Evolutionary conservation across 1,140 invertebrate genomes (phyloP).

Genomic region (Agrypnia vestita): DNA sequence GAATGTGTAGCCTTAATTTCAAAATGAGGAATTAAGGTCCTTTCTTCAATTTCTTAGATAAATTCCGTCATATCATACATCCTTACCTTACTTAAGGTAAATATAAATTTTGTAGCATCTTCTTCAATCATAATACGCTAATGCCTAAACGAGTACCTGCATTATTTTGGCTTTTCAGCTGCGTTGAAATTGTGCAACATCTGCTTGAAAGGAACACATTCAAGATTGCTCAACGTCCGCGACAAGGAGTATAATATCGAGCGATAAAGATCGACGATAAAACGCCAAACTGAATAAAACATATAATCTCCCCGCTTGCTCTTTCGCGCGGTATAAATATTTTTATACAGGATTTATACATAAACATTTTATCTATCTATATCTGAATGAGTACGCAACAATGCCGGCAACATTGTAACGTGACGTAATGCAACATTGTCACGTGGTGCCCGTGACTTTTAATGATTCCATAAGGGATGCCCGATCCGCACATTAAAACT

Average conservation of each 20-base stretch:
- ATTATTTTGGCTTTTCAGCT: too few relatives aligned
- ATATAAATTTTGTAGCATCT: too few relatives aligned
- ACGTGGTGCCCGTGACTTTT: neutral
- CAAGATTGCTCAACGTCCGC: neutral
- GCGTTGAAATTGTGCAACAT: too few relatives aligned
- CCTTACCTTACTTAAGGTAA: too few relatives aligned
- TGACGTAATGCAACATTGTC: neutral
- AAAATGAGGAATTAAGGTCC: too few relatives aligned
- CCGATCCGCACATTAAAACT: constrained; percentile 3
- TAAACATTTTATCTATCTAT: constrained; percentile 47
- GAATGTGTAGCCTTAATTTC: too few relatives aligned
- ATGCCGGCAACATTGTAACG: constrained; percentile 8
- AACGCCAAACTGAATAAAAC: constrained; percentile 45
- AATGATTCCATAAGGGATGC: neutral
- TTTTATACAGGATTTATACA: constrained; percentile 49
- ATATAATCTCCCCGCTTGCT: constrained; percentile 34
- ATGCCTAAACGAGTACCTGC: too few relatives aligned
- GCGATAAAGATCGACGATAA: constrained; percentile 2
- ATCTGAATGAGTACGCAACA: constrained; percentile 1
- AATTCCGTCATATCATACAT: too few relatives aligned
- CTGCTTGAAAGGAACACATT: neutral
- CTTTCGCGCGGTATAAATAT: constrained; percentile 46
- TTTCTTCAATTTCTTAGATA: too few relatives aligned
- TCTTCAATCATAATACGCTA: too few relatives aligned
- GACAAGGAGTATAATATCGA: neutral